A percentile compares a stretch with the other conserved stretches of the same genome.
Conservation (phyloP, 2,888 invertebrate species). For the Psylliodes chrysocephalus region DNA sequence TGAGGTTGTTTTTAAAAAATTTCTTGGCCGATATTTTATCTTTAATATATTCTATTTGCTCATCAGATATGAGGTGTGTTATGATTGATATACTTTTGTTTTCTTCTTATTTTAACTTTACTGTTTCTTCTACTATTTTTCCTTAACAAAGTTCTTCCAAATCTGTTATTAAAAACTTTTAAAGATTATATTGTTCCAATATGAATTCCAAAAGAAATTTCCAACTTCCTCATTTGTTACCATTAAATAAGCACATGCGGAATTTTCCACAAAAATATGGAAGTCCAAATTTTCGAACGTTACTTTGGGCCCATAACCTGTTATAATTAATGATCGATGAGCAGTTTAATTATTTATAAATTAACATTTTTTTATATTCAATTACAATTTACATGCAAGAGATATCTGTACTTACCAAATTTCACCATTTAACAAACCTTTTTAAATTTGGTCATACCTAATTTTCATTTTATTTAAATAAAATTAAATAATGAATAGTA, state of each 20-base stretch:
- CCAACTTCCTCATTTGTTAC: constrained; percentile 10
- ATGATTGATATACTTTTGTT: constrained; percentile 18
- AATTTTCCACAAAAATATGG: too few relatives aligned
- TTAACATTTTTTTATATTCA: too few relatives aligned
- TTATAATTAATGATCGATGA: too few relatives aligned
- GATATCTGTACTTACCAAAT: too few relatives aligned
- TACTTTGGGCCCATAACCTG: too few relatives aligned
- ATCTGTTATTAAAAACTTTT: neutral
- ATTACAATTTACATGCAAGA: too few relatives aligned
- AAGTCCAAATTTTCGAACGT: too few relatives aligned
- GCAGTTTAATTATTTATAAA: too few relatives aligned
- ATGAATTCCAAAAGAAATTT: constrained; percentile 1
- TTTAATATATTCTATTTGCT: constrained; percentile 11
- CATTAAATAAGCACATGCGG: constrained; percentile 9
- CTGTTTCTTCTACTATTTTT: neutral
- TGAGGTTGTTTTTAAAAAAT: neutral
- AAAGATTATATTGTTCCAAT: constrained; percentile 11
- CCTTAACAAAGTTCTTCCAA: neutral
- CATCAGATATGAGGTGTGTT: constrained; percentile 9
- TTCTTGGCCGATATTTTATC: neutral
- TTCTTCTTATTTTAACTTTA: neutral
- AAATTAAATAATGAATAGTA: too few relatives aligned
- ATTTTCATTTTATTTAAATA: too few relatives aligned
- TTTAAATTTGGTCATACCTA: too few relatives aligned
- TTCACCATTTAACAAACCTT: too few relatives aligned